These are phyloP conservation scores for Spondyliosoma cantharus DNA, from an alignment of 2,797 vertebrate genomes.

Conservation along the genomic window DNA sequence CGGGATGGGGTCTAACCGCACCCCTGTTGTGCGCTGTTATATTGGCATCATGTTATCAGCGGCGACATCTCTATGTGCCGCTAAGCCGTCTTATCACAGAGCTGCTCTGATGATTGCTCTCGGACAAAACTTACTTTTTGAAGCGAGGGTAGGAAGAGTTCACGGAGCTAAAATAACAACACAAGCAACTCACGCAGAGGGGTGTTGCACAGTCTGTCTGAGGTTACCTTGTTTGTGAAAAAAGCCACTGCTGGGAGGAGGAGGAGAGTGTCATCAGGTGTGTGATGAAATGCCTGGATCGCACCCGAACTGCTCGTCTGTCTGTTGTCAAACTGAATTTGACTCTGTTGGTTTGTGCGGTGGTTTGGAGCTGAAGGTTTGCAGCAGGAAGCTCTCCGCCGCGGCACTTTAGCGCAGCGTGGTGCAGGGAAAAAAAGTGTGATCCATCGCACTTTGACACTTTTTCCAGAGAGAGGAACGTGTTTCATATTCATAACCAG, in stretches of 20 bases:
- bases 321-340: conserved; percentile 32
- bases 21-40: conserved; percentile 44
- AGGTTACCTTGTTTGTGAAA: conserved; percentile 16
- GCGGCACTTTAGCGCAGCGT: background rate
- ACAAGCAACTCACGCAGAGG: conserved; percentile 9
- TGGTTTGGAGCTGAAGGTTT: background rate
- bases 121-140: conserved; percentile 28
- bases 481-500: background rate
- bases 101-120: conserved; percentile 30
- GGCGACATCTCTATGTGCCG: conserved; percentile 28
- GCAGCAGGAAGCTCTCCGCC: background rate
- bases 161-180: conserved; percentile 44
- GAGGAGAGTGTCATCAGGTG: conserved; percentile 9
- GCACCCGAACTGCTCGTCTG: conserved; percentile 8
- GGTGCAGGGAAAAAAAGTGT: background rate
- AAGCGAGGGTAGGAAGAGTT: conserved; percentile 33
- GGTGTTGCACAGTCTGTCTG: conserved; percentile 11
- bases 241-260: conserved; percentile 32
- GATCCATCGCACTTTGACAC: background rate
- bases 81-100: conserved; percentile 31
- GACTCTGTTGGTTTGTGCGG: background rate
- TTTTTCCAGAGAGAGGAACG: background rate
- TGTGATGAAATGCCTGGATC: conserved; percentile 20
- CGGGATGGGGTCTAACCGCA: conserved; percentile 16
- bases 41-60: conserved; percentile 38